Percentiles rank a stretch among this genome's conserved stretches.
phyloP scores from a whole-genome alignment of 1,140 invertebrate genomes.

The Cotesia chilonis region DNA sequence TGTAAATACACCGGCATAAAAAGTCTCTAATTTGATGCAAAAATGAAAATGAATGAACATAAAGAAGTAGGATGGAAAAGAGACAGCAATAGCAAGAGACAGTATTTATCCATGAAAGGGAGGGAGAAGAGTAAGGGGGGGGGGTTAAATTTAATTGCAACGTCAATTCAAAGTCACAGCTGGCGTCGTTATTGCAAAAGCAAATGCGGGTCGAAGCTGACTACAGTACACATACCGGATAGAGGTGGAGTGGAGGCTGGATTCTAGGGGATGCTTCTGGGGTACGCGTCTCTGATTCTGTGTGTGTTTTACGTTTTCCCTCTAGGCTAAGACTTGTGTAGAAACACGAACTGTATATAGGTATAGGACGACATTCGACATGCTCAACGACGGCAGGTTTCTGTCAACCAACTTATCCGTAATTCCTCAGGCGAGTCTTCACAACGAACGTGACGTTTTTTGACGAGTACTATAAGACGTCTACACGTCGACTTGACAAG shows the following conservation, averaged over 20 bases:
- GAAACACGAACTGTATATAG: not conserved
- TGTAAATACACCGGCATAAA: constrained; percentile 10
- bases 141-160: constrained; percentile 15
- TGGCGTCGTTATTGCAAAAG: constrained; percentile 19
- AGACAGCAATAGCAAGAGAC: not conserved
- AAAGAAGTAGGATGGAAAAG: not conserved
- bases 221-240: constrained; percentile 1
- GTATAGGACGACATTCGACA: constrained; percentile 8
- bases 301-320: constrained; percentile 21
- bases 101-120: not conserved
- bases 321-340: not conserved
- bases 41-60: not conserved
- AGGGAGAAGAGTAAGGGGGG: not conserved
- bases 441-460: constrained; percentile 10
- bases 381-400: constrained; percentile 1
- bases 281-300: not conserved
- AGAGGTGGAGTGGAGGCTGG: not conserved
- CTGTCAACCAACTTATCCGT: constrained; percentile 10
- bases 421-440: constrained; percentile 1
- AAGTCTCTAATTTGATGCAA: constrained; percentile 1
- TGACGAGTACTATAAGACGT: not conserved
- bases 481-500: constrained; percentile 1
- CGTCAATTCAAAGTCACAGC: constrained; percentile 19
- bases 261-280: not conserved
- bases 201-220: constrained; percentile 17